Percentiles rank a stretch among this genome's conserved stretches.
These are phyloP conservation scores for Sebastes fasciatus DNA, from an alignment of 2,113 vertebrate genomes.

Conservation along the genomic window DNA sequence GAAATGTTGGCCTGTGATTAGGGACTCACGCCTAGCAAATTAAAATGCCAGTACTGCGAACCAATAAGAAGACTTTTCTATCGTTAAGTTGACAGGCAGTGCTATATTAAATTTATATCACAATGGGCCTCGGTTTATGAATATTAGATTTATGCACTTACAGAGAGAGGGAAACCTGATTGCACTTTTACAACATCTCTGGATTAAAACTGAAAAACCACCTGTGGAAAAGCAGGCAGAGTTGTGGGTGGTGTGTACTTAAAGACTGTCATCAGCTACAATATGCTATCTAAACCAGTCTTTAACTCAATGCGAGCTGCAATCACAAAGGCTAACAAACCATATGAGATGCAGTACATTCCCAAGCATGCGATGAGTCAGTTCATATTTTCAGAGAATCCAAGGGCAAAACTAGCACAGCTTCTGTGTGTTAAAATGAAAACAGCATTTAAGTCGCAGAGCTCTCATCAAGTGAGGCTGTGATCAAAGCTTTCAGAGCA, in stretches of 20 bases:
- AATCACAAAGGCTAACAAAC: constrained; percentile 10
- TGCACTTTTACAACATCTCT: constrained; percentile 56
- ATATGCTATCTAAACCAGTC: constrained; percentile 14
- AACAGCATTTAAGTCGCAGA: constrained; percentile 35
- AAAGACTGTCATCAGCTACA: constrained; percentile 20
- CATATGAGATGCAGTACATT: background rate
- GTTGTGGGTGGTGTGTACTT: background rate
- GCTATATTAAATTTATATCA: constrained; percentile 69
- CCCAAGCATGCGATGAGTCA: background rate
- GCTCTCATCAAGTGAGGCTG: constrained; percentile 23
- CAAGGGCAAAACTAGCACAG: constrained; percentile 24
- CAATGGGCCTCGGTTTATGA: constrained; percentile 63
- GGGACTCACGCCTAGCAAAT: constrained; percentile 55
- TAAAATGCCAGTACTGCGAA: constrained; percentile 63
- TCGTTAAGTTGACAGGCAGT: constrained; percentile 58
- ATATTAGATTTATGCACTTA: constrained; percentile 69
- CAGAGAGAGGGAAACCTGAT: constrained; percentile 55
- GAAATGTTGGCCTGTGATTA: constrained; percentile 70
- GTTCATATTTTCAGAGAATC: constrained; percentile 24
- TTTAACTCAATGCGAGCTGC: constrained; percentile 11
- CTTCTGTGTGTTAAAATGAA: constrained; percentile 27
- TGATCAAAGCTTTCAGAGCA: constrained; percentile 34
- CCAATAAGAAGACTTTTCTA: constrained; percentile 56
- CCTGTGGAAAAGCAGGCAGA: constrained; percentile 17
- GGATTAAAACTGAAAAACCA: constrained; percentile 54